Conservation (phyloP, 1,140 invertebrate genomes). For the Drosophila kanapiae region DNA sequence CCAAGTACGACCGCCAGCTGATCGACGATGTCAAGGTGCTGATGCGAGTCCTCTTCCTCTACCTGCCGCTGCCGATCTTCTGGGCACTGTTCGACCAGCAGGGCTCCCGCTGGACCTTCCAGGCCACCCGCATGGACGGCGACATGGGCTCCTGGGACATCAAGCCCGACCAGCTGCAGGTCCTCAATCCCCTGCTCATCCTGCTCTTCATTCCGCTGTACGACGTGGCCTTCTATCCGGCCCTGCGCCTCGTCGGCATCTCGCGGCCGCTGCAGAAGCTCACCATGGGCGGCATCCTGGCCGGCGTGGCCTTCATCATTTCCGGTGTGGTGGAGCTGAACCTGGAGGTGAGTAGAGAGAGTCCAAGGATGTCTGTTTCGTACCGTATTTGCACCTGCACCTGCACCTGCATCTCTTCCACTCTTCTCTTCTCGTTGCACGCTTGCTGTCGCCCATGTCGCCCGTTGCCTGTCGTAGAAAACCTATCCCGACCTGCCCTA, state of each 20-base stretch:
- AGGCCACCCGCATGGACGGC: slow-evolving; percentile 96
- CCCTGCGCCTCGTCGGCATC: slow-evolving; percentile 86
- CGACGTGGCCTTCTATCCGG: slow-evolving; percentile 90
- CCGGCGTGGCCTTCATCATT: slow-evolving; percentile 93
- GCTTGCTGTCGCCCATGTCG: slow-evolving; percentile 29
- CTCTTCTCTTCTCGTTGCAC: slow-evolving; percentile 50
- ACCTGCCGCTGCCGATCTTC: slow-evolving; percentile 92
- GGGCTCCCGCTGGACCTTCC: slow-evolving; percentile 97
- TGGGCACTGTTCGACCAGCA: slow-evolving; percentile 94
- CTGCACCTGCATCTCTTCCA: slow-evolving; percentile 12
- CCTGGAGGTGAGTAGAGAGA: slow-evolving; percentile 87
- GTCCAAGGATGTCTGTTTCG: not conserved
- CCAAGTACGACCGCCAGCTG: slow-evolving; percentile 88
- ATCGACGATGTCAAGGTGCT: slow-evolving; percentile 90
- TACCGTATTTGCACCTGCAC: slow-evolving; percentile 17
- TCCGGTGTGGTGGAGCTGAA: slow-evolving; percentile 94
- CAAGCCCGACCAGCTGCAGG: slow-evolving; percentile 94
- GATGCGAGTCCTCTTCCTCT: slow-evolving; percentile 90
- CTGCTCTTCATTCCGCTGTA: slow-evolving; percentile 92
- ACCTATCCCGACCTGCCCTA: slow-evolving; percentile 89
- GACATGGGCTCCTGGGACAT: slow-evolving; percentile 89
- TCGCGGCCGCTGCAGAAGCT: slow-evolving; percentile 87
- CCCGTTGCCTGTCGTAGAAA: slow-evolving; percentile 57
- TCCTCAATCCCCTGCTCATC: slow-evolving; percentile 92
- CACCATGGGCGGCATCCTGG: slow-evolving; percentile 92